Evolutionary conservation across 2,888 invertebrate genomes (phyloP), one percentile per base, ranked within the genome.

Genomic region (Ophion obscuratus): DNA sequence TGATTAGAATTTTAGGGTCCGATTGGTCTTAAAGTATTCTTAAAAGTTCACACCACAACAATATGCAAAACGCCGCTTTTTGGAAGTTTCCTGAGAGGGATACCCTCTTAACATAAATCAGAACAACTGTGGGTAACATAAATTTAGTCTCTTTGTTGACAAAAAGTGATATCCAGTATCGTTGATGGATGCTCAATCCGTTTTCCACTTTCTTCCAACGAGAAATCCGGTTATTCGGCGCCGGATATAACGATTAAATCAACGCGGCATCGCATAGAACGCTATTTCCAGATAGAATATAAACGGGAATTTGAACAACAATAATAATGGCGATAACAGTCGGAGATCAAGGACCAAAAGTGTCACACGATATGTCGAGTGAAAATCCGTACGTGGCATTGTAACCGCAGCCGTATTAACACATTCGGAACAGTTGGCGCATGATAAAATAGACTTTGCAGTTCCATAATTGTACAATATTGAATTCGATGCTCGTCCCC

Each of bases 401-500:
- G 78, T 77, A 71, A 82, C 66, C 67, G 61, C 61, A 75, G 68
- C 57, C 64, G 73, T 85, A 47, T 81, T 40, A 74, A 81, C 66
- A 66, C 70, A 79, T 78, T 85, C 82, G 74, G 67, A 57, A 61
- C 64, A 40, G 64, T 76, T 73, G 66, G 73, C 79, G 68, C 78
- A 67, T 44, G 61, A 71, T 59, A 76, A 83, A 77, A 73, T 17
- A 64, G 59, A 73, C 53, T 61, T 24, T 11, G 62, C 70, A 44
- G 68, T 78, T 67, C 40, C 20, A 27, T 82, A 68, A 67, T 47
- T 67, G 36, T 77, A 74, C 62, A 44, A 73, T 74, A 57, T 79
- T 79, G 75, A 80, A 80, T 85, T 83, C 83, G 67, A 83, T 77
- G 77, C 77, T 77, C 80, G 67, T 77, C 57, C 59, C 73, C 40